These are phyloP conservation scores for Siderastrea radians DNA, from an alignment of 92 coral and sea anemone species.

Conservation along the genomic window DNA sequence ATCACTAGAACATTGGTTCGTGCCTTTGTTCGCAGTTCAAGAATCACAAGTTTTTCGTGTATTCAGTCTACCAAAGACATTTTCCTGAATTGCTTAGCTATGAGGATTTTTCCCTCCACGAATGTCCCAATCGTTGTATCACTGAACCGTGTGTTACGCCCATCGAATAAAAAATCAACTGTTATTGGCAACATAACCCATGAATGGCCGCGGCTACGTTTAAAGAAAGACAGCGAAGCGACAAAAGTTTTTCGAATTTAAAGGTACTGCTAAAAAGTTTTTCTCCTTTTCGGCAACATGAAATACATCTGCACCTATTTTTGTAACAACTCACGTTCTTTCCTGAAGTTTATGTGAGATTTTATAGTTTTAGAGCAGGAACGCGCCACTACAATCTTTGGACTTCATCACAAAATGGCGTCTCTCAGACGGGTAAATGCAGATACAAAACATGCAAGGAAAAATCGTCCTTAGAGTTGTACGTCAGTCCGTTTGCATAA, in stretches of 20 bases:
- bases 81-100: conserved; percentile 5
- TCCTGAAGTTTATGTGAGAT: not conserved
- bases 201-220: conserved; percentile 59
- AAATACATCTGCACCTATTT: conserved; percentile 5
- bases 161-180: conserved; percentile 69
- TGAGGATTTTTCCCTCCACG: conserved; percentile 21
- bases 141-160: conserved; percentile 50
- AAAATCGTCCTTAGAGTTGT: not conserved
- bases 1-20: conserved; percentile 70
- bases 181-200: conserved; percentile 60
- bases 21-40: conserved; percentile 84
- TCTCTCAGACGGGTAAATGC: conserved; percentile 48
- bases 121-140: conserved; percentile 25
- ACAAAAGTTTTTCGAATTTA: conserved; percentile 39
- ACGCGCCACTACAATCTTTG: conserved; percentile 81
- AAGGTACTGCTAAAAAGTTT: conserved; percentile 7
- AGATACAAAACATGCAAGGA: conserved; percentile 29
- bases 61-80: conserved; percentile 16
- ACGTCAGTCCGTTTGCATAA: not conserved
- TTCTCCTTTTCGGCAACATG: not conserved
- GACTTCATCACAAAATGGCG: conserved; percentile 87
- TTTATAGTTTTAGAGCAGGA: conserved; percentile 45
- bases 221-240: conserved; percentile 54
- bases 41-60: conserved; percentile 47
- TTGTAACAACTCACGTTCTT: not conserved